These are phyloP conservation scores for Megatriorchis doriae DNA, from an alignment of 2,113 vertebrate genomes.

Conservation along the genomic window DNA sequence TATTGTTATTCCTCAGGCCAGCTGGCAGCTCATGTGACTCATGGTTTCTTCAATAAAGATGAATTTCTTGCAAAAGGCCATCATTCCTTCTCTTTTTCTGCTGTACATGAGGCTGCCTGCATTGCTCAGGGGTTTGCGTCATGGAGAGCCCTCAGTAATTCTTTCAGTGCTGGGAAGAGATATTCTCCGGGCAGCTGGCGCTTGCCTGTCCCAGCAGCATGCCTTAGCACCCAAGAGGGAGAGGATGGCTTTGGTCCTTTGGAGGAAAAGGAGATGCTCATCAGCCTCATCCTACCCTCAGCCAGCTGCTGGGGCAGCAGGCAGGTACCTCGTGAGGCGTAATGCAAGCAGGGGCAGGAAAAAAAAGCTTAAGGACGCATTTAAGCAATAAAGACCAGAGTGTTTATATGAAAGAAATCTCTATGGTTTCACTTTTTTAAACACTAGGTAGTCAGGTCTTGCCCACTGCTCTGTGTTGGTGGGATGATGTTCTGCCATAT, in stretches of 20 bases:
- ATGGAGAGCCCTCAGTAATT: not conserved
- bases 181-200: not conserved
- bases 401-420: not conserved
- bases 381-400: not conserved
- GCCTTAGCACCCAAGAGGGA: not conserved
- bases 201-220: not conserved
- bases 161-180: not conserved
- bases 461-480: not conserved
- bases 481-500: not conserved
- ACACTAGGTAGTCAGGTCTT: not conserved
- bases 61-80: not conserved
- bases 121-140: not conserved
- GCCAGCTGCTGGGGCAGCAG: not conserved
- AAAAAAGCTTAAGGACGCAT: not conserved
- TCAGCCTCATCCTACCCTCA: not conserved
- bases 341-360: not conserved
- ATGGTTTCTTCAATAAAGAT: conserved; percentile 37
- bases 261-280: not conserved
- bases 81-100: not conserved
- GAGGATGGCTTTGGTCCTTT: not conserved
- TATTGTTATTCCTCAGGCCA: not conserved
- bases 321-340: not conserved
- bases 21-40: not conserved
- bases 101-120: not conserved
- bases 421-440: not conserved